A percentile compares a stretch with the other conserved stretches of the same genome.
These are phyloP conservation scores for Scleropages formosus DNA, from an alignment of 2,797 vertebrate genomes.

Conservation along the genomic window DNA sequence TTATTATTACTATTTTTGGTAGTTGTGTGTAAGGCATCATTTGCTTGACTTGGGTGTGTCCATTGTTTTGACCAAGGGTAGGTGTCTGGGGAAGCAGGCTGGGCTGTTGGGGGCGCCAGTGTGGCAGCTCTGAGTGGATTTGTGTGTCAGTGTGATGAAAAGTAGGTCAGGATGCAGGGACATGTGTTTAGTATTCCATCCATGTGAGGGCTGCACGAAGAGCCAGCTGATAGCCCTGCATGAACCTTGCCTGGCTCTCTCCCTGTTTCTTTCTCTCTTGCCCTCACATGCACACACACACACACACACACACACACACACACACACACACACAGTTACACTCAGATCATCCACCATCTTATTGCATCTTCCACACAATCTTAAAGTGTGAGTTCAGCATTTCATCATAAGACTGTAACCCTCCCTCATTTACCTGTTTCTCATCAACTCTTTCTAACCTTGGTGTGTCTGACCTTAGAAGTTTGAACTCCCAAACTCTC, in stretches of 20 bases:
- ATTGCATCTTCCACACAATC: neutral
- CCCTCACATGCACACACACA: slow-evolving; percentile 38
- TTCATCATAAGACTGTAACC: neutral
- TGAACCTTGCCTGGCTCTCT: slow-evolving; percentile 55
- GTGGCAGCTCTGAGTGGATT: slow-evolving; percentile 50
- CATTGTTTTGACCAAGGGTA: slow-evolving; percentile 12
- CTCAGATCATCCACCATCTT: neutral
- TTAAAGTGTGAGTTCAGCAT: neutral
- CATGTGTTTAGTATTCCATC: slow-evolving; percentile 68
- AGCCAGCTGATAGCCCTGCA: slow-evolving; percentile 59
- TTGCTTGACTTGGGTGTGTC: no score
- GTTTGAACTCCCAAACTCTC: no score
- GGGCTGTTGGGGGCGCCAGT: slow-evolving; percentile 45
- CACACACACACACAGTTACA: neutral
- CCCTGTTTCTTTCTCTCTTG: slow-evolving; percentile 41
- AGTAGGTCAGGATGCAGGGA: slow-evolving; percentile 67
- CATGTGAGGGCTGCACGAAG: slow-evolving; percentile 60
- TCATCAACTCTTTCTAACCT: no score
- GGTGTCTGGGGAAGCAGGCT: slow-evolving; percentile 43
- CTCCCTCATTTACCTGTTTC: neutral
- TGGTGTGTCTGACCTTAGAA: no score
- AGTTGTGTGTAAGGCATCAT: no score
- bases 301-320: slow-evolving; percentile 15
- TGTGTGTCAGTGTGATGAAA: slow-evolving; percentile 65
- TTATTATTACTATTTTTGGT: no score